Base-by-base conservation (phyloP, 2,113 vertebrate genomes). In the Cervus canadensis region DNA sequence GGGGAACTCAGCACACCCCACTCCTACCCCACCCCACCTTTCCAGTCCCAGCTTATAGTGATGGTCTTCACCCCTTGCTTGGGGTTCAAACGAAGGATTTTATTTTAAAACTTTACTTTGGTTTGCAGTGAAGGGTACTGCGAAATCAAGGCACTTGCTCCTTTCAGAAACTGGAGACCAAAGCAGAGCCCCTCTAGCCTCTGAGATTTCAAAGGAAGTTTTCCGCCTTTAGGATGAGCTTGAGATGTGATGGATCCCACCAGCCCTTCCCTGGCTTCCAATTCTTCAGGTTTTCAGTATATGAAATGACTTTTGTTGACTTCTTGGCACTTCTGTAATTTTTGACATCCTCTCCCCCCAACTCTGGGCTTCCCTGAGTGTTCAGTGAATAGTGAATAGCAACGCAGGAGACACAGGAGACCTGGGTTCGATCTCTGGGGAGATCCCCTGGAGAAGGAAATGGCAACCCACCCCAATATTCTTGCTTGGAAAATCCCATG, bases 1-100 rank as follows among this genome's bases (percentile, higher is more conserved):
- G 1, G 0, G 7, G 36, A n/a, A 2, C 28, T 10, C 50, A 3
- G 21, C 25, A 14, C 2, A 2, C 43, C 10, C 16, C 28, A 14
- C 15, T 28, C 45, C 6, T 4, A 33, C 28, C 14, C 17, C 48
- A 17, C 76, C 1, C 56, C 2, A 6, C 15, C n/a, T 15, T n/a
- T 50, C 71, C 36, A 12, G 2, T 28, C 23, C 84, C 33, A 15
- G 30, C 40, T 21, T 54, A 8, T 3, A 30, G 10, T 2, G 26
- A 16, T 17, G n/a, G 15, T n/a, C 85, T 52, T 2, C 17, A 1
- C 12, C 7, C 2, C 50, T 7, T 25, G n/a, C 36, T 21, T 40
- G 64, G 76, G 10, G 36, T 21, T 36, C 91, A 84, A 81, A 36
- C 8, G 36, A 52, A 78, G 48, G 13, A 21, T 81, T 71, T 52